A percentile compares a stretch with the other conserved stretches of the same genome.
phyloP scores from a whole-genome alignment of 1,140 invertebrate genomes.

The Zophobas morio region DNA sequence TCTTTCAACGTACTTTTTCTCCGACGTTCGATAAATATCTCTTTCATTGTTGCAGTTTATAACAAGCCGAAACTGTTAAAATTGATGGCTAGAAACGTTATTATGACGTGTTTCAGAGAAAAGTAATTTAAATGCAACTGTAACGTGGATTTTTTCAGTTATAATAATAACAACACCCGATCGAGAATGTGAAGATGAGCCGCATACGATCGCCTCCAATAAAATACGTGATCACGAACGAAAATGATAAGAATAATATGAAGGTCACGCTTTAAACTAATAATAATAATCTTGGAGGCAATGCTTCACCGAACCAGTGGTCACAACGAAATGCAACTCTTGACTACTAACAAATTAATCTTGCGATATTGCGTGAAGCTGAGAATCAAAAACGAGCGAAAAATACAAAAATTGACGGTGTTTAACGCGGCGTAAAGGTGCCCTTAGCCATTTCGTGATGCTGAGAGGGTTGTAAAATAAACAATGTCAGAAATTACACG shows the following conservation, averaged over 20 bases:
- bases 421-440: conserved; percentile 10
- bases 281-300: neutral
- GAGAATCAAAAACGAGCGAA: neutral
- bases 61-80: conserved; percentile 12
- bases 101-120: conserved; percentile 29
- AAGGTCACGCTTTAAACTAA: conserved; percentile 7
- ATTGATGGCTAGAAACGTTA: conserved; percentile 22
- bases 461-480: conserved; percentile 28
- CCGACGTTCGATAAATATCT: conserved; percentile 10
- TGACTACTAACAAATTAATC: conserved; percentile 5
- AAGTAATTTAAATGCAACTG: conserved; percentile 40
- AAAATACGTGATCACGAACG: conserved; percentile 32
- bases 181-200: conserved; percentile 35
- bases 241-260: conserved; percentile 16
- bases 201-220: conserved; percentile 11
- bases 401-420: neutral
- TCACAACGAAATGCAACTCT: neutral
- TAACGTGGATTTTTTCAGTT: conserved; percentile 34
- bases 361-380: neutral
- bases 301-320: neutral
- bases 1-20: no score
- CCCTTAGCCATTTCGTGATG: conserved; percentile 7
- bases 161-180: conserved; percentile 35
- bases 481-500: conserved; percentile 25
- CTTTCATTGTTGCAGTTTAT: conserved; percentile 19